Evolutionary conservation across 1,140 invertebrate genomes (phyloP).

Genomic region (Neotoxoptera formosana): DNA sequence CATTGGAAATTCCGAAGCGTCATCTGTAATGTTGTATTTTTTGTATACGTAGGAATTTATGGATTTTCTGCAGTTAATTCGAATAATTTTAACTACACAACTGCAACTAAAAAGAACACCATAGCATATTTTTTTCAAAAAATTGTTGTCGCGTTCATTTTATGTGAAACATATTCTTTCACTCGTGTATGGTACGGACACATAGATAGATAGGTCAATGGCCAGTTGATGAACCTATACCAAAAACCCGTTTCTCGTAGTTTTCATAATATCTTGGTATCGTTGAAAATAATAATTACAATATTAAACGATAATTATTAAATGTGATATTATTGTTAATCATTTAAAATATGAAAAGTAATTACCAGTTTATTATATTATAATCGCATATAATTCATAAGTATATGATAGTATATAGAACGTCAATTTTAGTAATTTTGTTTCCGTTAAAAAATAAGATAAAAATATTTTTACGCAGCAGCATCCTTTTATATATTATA

Average conservation of each 20-base stretch:
- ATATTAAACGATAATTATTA: neutral
- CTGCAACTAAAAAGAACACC: neutral
- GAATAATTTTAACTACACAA: neutral
- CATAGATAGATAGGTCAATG: constrained; percentile 23
- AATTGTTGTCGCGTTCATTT: neutral
- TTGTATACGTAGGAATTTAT: neutral
- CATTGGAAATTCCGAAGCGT: too few relatives aligned
- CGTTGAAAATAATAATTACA: neutral
- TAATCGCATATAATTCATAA: neutral
- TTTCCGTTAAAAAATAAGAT: constrained; percentile 12
- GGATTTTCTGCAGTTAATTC: neutral
- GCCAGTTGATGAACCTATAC: constrained; percentile 33
- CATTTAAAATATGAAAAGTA: neutral
- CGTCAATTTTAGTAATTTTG: neutral
- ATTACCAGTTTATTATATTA: neutral
- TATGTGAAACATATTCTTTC: constrained; percentile 15
- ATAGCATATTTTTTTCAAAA: neutral
- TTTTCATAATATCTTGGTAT: neutral
- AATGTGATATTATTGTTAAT: neutral
- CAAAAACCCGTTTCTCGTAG: constrained; percentile 18
- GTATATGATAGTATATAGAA: neutral
- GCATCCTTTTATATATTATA: neutral
- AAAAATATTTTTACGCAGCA: neutral
- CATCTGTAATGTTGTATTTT: too few relatives aligned
- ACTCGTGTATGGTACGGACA: neutral